Evolutionary conservation across 2,888 invertebrate species (phyloP).

Genomic region (Drosophila kuntzei): DNA sequence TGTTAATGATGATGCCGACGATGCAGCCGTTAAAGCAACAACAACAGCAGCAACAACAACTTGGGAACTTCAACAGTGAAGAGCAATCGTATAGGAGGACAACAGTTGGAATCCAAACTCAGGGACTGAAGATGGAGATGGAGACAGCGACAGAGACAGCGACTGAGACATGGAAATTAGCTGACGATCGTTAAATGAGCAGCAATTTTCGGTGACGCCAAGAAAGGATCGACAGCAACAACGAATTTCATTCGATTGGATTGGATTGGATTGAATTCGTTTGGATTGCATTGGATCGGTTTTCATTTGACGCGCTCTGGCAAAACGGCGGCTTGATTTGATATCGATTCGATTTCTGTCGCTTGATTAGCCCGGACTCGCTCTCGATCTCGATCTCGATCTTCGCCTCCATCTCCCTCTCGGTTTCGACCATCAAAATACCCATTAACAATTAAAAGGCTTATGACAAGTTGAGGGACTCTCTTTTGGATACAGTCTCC

Average conservation of each 20-base stretch:
- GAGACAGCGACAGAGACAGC: conserved; percentile 5
- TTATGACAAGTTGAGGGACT: conserved; percentile 72
- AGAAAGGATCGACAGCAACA: conserved; percentile 49
- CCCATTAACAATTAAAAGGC: conserved; percentile 75
- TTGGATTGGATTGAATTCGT: conserved; percentile 43
- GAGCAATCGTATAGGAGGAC: conserved; percentile 17
- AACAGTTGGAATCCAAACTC: conserved; percentile 49
- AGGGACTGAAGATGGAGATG: conserved; percentile 19
- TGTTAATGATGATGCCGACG: conserved; percentile 80
- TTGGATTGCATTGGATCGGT: conserved; percentile 69
- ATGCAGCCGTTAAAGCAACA: conserved; percentile 64
- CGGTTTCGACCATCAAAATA: conserved; percentile 65
- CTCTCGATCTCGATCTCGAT: not conserved
- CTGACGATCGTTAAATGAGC: conserved; percentile 77
- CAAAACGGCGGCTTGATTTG: conserved; percentile 58
- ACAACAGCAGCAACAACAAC: conserved; percentile 32
- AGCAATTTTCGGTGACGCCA: conserved; percentile 74
- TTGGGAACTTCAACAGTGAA: conserved; percentile 16
- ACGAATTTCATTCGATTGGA: conserved; percentile 43
- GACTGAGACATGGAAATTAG: conserved; percentile 73
- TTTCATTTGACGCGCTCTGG: conserved; percentile 76
- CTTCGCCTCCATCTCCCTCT: not conserved
- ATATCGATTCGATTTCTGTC: conserved; percentile 45
- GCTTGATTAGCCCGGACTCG: conserved; percentile 50
- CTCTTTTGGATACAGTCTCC: conserved; percentile 13